Evolutionary conservation across 2,797 vertebrate genomes (phyloP).

Genomic region (Muscicapa striata): DNA sequence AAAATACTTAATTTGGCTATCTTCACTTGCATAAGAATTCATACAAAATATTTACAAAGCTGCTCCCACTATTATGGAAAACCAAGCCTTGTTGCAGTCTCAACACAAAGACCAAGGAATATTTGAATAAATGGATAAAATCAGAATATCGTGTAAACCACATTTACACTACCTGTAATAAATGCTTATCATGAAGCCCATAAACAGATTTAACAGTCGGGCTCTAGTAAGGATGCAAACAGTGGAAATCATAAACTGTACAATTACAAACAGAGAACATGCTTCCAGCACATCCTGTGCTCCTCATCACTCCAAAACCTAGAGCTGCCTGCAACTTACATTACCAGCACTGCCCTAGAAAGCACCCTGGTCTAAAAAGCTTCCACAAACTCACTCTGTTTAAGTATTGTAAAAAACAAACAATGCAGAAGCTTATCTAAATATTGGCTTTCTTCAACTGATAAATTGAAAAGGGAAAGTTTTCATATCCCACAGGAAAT

Average conservation of each 20-base stretch:
- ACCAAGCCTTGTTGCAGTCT: not conserved
- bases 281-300: not conserved
- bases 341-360: not conserved
- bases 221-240: conserved; percentile 14
- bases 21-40: not conserved
- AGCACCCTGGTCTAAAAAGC: not conserved
- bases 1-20: not conserved
- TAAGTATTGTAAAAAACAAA: conserved; percentile 21
- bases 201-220: conserved; percentile 16
- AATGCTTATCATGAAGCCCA: not conserved
- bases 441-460: conserved; percentile 18
- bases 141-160: not conserved
- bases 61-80: not conserved
- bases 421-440: conserved; percentile 33
- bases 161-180: not conserved
- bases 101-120: not conserved
- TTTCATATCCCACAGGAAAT: conserved; percentile 53
- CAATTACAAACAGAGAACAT: not conserved
- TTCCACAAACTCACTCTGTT: not conserved
- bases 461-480: conserved; percentile 44
- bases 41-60: not conserved
- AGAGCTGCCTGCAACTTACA: not conserved
- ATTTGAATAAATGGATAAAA: not conserved
- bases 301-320: not conserved
- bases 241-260: conserved; percentile 28